A percentile compares a stretch with the other conserved stretches of the same genome.
Conservation (phyloP, 2,113 vertebrate genomes). For the Ifrita kowaldi region DNA sequence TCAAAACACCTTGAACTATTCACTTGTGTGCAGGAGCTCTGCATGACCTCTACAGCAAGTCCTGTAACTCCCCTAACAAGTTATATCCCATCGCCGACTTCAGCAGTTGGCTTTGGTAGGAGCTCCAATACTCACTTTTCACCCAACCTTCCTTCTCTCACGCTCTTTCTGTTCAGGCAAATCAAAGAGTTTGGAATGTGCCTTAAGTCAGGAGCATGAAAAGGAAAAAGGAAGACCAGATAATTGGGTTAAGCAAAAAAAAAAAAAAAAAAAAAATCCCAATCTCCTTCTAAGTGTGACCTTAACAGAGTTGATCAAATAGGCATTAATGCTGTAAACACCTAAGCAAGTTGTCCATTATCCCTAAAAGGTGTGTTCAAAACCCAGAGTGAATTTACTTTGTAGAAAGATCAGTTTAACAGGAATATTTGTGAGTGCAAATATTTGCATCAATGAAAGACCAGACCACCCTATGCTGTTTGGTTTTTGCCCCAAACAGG, state of each 20-base stretch:
- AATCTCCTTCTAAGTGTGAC: not conserved
- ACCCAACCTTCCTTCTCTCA: not conserved
- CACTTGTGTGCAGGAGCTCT: slow-evolving; percentile 12
- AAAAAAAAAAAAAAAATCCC: not conserved
- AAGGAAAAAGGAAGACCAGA: not conserved
- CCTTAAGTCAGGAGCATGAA: not conserved
- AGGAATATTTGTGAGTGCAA: not conserved
- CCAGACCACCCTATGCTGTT: not conserved
- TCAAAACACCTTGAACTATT: slow-evolving; percentile 19
- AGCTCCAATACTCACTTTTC: not conserved
- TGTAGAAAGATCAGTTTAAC: not conserved
- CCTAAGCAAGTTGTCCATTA: not conserved
- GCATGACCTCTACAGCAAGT: not conserved
- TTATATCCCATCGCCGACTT: not conserved
- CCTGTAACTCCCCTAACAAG: not conserved
- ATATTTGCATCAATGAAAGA: not conserved
- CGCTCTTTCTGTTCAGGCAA: not conserved
- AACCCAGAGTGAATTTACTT: not conserved
- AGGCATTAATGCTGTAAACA: not conserved
- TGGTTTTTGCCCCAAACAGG: not conserved
- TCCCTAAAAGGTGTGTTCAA: not conserved
- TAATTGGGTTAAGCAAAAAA: not conserved
- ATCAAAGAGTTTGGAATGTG: not conserved
- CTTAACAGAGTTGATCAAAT: not conserved
- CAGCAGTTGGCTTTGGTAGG: not conserved